These are phyloP conservation scores for Orestias chungarensis DNA, from an alignment of 2,797 vertebrate genomes.

Conservation along the genomic window DNA sequence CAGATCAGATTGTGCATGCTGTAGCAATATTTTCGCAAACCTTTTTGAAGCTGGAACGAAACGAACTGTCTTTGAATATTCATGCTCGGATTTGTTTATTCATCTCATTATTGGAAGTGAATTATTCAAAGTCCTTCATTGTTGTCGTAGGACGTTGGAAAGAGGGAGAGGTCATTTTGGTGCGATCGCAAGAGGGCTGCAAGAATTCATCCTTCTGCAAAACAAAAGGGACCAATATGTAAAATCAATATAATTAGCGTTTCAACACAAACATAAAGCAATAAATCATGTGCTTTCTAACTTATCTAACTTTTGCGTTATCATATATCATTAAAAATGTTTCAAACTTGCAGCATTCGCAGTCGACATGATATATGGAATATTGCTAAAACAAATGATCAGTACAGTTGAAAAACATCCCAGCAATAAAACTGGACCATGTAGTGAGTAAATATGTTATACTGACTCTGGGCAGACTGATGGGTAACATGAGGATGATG, in stretches of 20 bases:
- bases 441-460: background rate
- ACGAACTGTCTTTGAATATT: constrained; percentile 78
- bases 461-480: background rate
- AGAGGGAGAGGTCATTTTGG: constrained; percentile 47
- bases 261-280: background rate
- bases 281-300: background rate
- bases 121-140: constrained; percentile 71
- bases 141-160: constrained; percentile 64
- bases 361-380: background rate
- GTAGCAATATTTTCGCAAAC: constrained; percentile 77
- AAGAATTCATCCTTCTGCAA: background rate
- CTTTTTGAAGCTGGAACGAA: constrained; percentile 73
- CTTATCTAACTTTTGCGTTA: background rate
- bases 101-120: constrained; percentile 63
- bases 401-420: background rate
- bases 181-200: constrained; percentile 9
- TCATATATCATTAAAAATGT: background rate
- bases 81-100: constrained; percentile 79
- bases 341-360: background rate
- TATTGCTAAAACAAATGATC: background rate
- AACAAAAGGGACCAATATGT: no score
- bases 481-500: background rate
- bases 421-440: background rate
- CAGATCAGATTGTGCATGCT: constrained; percentile 73
- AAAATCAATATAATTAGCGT: no score